Conservation (phyloP, 53 echinoderm and acorn worm genomes). For the Antedon mediterranea region DNA sequence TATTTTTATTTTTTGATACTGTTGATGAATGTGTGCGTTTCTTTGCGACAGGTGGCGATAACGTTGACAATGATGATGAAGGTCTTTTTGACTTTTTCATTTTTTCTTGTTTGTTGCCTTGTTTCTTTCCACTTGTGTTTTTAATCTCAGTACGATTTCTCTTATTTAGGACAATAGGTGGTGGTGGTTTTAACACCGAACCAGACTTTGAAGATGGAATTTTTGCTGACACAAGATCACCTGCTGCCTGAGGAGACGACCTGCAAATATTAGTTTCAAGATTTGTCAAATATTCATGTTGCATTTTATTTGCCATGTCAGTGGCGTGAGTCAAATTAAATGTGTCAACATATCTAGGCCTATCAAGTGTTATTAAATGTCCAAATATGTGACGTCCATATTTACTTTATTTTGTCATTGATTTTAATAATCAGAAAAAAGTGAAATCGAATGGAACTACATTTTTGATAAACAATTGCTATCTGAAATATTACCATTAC, state of each 20-base stretch:
- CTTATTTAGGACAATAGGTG: slow-evolving; percentile 30
- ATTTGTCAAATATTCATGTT: not conserved
- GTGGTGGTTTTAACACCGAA: slow-evolving; percentile 54
- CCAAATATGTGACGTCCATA: too few species aligned
- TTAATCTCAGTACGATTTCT: not conserved
- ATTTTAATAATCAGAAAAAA: too few species aligned
- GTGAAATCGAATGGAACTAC: too few species aligned
- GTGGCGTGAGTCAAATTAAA: too few species aligned
- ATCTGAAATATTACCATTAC: too few species aligned
- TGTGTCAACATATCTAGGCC: too few species aligned
- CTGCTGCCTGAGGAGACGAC: not conserved
- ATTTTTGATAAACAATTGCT: too few species aligned
- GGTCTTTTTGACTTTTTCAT: not conserved
- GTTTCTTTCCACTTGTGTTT: not conserved
- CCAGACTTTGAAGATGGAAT: slow-evolving; percentile 4
- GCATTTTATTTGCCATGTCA: not conserved
- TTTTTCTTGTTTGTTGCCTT: not conserved
- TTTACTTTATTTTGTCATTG: too few species aligned
- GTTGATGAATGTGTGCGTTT: too few species aligned
- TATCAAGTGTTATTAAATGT: too few species aligned
- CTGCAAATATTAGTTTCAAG: not conserved
- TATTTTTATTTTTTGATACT: not conserved
- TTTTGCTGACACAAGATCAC: slow-evolving; percentile 3
- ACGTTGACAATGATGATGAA: not conserved
- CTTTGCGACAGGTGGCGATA: not conserved